Evolutionary conservation across 2,888 invertebrate species (phyloP).

Genomic region (Ganaspis brasiliensis): DNA sequence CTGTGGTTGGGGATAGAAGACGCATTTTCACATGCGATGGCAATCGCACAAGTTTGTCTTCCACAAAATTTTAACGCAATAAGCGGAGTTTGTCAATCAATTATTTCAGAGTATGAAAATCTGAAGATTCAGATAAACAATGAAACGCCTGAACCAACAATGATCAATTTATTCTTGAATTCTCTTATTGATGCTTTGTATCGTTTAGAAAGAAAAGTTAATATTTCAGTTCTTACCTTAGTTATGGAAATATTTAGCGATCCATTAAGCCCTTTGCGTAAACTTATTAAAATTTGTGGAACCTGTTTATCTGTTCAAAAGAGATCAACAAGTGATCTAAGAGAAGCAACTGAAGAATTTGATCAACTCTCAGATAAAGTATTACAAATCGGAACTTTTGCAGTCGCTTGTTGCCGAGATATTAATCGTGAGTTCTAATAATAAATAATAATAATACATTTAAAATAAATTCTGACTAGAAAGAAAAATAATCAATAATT

Average conservation of each 20-base stretch:
- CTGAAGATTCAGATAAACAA: slow-evolving; percentile 72
- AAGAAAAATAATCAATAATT: no score
- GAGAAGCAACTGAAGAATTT: slow-evolving; percentile 83
- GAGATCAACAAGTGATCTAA: slow-evolving; percentile 79
- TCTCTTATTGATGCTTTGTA: slow-evolving; percentile 85
- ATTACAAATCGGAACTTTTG: slow-evolving; percentile 87
- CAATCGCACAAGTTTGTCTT: slow-evolving; percentile 79
- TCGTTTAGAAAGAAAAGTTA: slow-evolving; percentile 85
- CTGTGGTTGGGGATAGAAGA: slow-evolving; percentile 78
- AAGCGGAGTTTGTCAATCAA: slow-evolving; percentile 77
- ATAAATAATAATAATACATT: no score
- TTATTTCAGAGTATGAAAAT: slow-evolving; percentile 78
- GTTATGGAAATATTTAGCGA: slow-evolving; percentile 81
- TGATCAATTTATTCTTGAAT: slow-evolving; percentile 84
- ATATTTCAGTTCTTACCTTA: slow-evolving; percentile 84
- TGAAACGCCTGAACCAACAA: slow-evolving; percentile 80
- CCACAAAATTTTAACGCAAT: slow-evolving; percentile 78
- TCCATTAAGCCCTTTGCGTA: slow-evolving; percentile 74
- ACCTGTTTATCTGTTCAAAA: slow-evolving; percentile 70
- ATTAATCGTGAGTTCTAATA: slow-evolving; percentile 69
- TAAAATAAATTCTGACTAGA: no score
- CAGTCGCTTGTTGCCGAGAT: slow-evolving; percentile 84
- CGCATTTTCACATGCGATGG: slow-evolving; percentile 79
- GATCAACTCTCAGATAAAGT: slow-evolving; percentile 86
- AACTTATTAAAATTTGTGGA: slow-evolving; percentile 76